Conservation (phyloP, 2,113 vertebrate genomes). For the Peromyscus leucopus region DNA sequence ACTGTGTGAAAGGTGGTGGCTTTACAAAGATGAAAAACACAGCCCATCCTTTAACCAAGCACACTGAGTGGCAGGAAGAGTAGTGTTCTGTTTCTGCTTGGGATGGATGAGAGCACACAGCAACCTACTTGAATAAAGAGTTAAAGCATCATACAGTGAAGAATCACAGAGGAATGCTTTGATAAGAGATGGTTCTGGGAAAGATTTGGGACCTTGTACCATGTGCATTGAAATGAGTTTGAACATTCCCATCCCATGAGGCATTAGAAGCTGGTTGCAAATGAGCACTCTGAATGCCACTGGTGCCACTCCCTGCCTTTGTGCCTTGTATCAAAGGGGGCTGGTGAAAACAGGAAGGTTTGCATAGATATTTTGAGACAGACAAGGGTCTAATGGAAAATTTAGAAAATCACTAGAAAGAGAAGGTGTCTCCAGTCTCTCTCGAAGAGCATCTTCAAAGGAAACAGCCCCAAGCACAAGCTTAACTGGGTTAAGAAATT, state of each 20-base stretch:
- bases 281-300: too few relatives aligned
- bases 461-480: neutral
- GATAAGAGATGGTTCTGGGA: neutral
- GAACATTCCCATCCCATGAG: neutral
- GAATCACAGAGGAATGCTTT: neutral
- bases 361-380: neutral
- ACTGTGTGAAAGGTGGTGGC: neutral
- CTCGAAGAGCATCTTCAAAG: neutral
- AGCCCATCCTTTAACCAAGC: neutral
- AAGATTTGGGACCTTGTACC: neutral
- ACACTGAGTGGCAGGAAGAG: neutral
- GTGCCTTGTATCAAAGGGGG: neutral
- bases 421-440: neutral
- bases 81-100: neutral
- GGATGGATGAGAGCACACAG: neutral
- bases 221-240: too few relatives aligned
- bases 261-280: neutral
- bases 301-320: neutral
- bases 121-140: too few relatives aligned
- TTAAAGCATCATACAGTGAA: neutral
- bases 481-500: neutral
- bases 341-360: neutral
- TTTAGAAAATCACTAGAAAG: neutral
- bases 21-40: neutral
- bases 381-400: neutral